Base-by-base conservation (phyloP, 1,140 invertebrate genomes). In the Aphaenogaster ashmeadi region DNA sequence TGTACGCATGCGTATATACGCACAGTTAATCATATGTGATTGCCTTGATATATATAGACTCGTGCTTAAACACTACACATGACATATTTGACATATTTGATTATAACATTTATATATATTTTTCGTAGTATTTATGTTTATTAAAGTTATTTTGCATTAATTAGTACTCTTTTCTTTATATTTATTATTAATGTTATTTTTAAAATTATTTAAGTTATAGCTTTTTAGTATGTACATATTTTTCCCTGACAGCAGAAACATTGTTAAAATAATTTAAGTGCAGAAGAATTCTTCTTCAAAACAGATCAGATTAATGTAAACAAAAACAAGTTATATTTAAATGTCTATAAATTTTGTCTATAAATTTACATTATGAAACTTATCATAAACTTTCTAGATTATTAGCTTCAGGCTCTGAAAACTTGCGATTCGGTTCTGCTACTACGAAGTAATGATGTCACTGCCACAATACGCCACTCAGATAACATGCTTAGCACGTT, bases 401-500 rank as follows among this genome's bases (percentile, higher is more conserved):
- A 66, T 66, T 67, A 44, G 1, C 1, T 21, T 67, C 2, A 44
- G 38, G n/a, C 9, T 41, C n/a, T 44, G 4, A 44, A 44, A 67
- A 67, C 18, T 41, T 21, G 4, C 9, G 38, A 67, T 67, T 67
- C 15, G 64, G 9, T 67, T 44, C 9, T 67, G 38, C 9, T 67
- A 21, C 9, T 69, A 47, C 3, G 13, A 44, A 15, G n/a, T 47
- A 69, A 47, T 69, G 38, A 69, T 47, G 67, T 47, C 41, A 69
- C 13, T 69, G 66, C n/a, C 41, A 69, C 41, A 44, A 69, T 27
- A 47, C 67, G 38, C 8, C n/a, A 47, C 21, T 69, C n/a, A 69
- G 67, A 27, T 69, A 47, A 69, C 13, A 69, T 47, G 21, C n/a
- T 47, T 69, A 44, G 67, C 67, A 69, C 41, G 21, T 27, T 69